Evolutionary conservation across 2,113 vertebrate species (phyloP), one percentile per base, ranked within the genome.

Genomic region (Cephalopholis sonnerati): DNA sequence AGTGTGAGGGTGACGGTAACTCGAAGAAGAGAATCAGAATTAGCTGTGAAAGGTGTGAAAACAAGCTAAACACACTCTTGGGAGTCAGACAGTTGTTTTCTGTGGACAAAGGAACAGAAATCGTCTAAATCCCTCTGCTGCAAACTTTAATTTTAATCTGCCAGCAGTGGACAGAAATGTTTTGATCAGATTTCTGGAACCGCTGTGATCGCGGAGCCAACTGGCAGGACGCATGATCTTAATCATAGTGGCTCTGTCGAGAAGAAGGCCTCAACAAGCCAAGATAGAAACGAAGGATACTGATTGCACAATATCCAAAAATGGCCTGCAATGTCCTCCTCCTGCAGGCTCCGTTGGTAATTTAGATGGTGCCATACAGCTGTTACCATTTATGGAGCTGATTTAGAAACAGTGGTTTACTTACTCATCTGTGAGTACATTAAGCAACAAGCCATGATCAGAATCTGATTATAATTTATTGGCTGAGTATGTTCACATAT

Each of bases 1-100:
- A 81, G 22, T 48, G 78, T 17, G 64, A 48, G 58, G 24, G 22
- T 46, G 58, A 46, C 13, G 46, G 90, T 79, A 78, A 85, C 24
- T 71, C 68, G n/a, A n/a, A n/a, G n/a, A 41, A 87, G 68, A 77
- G 13, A 77, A 57, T 54, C 29, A 32, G 36, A 71, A 61, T 87
- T 54, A 48, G 29, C 29, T 67, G n/a, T 84, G 53, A 48, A 51
- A 16, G 55, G 48, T 67, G 74, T 71, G n/a, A 77, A 85, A 85
- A 53, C 6, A 25, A 0, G 29, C 20, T 2, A 59, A 61, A 51
- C 48, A 46, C 32, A 58, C 41, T 15, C 0, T 3, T 8, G 22
- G 7, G 41, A 69, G 24, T 66, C 50, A 51, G 24, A 36, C 15
- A 6, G 20, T 69, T n/a, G 18, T 44, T 44, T 32, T 18, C 22